Percentiles rank a stretch among this genome's conserved stretches.
These are phyloP conservation scores for Cataglyphis cursor DNA, from an alignment of 2,888 invertebrate genomes.

Conservation along the genomic window DNA sequence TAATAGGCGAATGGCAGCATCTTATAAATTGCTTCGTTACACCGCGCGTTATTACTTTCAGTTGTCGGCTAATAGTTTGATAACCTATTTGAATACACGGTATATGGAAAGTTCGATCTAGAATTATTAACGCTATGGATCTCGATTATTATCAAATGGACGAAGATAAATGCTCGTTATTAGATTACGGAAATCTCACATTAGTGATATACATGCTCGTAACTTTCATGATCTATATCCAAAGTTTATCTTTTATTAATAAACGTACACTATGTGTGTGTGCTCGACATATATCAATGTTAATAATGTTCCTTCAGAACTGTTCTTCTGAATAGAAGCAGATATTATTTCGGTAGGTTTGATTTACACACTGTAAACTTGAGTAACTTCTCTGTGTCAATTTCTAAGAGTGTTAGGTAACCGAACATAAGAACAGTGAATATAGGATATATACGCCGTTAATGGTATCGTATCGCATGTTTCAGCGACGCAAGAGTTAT, in stretches of 20 bases:
- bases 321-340: neutral
- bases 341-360: neutral
- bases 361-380: neutral
- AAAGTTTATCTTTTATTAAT: neutral
- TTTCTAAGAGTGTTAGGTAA: neutral
- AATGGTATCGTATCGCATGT: constrained; percentile 45
- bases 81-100: constrained; percentile 13
- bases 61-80: constrained; percentile 44
- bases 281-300: neutral
- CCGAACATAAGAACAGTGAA: constrained; percentile 24
- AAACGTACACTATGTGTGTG: neutral
- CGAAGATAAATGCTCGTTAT: constrained; percentile 31
- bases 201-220: neutral
- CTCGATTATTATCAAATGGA: constrained; percentile 27
- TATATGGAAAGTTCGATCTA: constrained; percentile 16
- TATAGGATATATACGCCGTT: neutral
- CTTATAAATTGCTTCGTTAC: constrained; percentile 51
- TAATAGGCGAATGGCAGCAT: constrained; percentile 24
- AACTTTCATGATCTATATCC: neutral
- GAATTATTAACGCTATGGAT: constrained; percentile 28
- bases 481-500: constrained; percentile 89
- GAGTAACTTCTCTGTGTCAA: neutral
- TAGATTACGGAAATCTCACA: neutral
- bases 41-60: constrained; percentile 33
- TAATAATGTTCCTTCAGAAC: too few relatives aligned